These are phyloP conservation scores for Bombus terrestris DNA, from an alignment of 1,140 invertebrate species.

Conservation along the genomic window DNA sequence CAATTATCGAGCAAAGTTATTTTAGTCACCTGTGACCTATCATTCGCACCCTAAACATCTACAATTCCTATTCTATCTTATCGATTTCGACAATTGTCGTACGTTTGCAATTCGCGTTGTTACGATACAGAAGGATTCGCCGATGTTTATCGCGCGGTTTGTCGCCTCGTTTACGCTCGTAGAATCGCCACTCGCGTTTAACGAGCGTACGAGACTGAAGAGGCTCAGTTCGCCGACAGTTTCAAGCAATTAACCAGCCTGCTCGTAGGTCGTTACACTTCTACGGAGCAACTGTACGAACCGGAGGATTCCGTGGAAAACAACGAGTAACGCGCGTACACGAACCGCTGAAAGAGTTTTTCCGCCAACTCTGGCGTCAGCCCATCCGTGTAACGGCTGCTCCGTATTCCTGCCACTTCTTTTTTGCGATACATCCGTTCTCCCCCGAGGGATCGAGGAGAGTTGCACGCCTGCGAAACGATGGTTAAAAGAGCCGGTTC, in stretches of 20 bases:
- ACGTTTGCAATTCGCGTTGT: not conserved
- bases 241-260: conserved; percentile 33
- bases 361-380: not conserved
- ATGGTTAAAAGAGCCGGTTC: not conserved
- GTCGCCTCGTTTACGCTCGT: conserved; percentile 23
- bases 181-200: conserved; percentile 8
- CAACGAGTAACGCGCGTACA: not conserved
- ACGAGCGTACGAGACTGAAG: conserved; percentile 11
- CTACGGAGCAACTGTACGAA: not conserved
- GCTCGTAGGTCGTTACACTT: conserved; percentile 27
- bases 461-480: not conserved
- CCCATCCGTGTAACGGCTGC: conserved; percentile 5
- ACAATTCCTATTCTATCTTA: not conserved
- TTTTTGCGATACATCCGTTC: not conserved
- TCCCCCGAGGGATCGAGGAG: not conserved
- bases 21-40: too few relatives aligned
- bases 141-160: not conserved
- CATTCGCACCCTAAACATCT: not conserved
- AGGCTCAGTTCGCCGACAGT: not conserved
- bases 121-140: not conserved
- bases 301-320: not conserved
- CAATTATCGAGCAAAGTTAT: too few relatives aligned
- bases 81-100: not conserved
- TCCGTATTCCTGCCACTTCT: not conserved
- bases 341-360: conserved; percentile 5